A percentile compares a stretch with the other conserved stretches of the same genome.
These are phyloP conservation scores for Formica selysi DNA, from an alignment of 1,140 invertebrate genomes.

Conservation along the genomic window DNA sequence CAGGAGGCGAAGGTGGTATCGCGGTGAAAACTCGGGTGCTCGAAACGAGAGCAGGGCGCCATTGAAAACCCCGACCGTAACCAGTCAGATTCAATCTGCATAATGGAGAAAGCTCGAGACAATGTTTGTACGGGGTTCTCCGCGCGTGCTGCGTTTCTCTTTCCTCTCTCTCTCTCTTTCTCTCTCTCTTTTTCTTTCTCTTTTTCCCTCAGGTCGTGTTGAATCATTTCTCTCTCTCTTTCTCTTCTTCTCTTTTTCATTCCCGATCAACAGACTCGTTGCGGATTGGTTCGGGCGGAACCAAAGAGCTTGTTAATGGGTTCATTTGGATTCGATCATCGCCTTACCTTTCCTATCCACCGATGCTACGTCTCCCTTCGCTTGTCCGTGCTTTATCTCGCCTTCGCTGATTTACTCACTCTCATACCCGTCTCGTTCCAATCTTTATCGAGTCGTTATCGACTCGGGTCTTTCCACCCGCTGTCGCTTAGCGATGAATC, in stretches of 20 bases:
- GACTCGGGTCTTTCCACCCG: conserved; percentile 35
- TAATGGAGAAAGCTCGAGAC: conserved; percentile 85
- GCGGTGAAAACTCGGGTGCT: conserved; percentile 70
- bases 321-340: conserved; percentile 85
- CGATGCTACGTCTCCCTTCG: conserved; percentile 33
- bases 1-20: conserved; percentile 44
- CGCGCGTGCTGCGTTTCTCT: conserved; percentile 46
- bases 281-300: conserved; percentile 67
- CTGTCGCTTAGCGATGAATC: conserved; percentile 47
- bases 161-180: conserved; percentile 15
- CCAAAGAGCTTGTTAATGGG: conserved; percentile 85
- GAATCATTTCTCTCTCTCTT: background rate
- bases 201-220: background rate
- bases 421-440: conserved; percentile 50
- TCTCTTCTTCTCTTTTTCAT: conserved; percentile 24
- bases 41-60: conserved; percentile 58
- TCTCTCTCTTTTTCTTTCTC: conserved; percentile 15
- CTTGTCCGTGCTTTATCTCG: conserved; percentile 55
- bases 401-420: conserved; percentile 63
- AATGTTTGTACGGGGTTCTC: conserved; percentile 82
- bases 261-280: conserved; percentile 18
- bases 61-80: conserved; percentile 78
- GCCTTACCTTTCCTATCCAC: conserved; percentile 78
- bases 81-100: conserved; percentile 85
- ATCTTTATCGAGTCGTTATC: conserved; percentile 55